Base-by-base conservation (phyloP, 2,888 invertebrate species). In the Halocaridina rubra region DNA sequence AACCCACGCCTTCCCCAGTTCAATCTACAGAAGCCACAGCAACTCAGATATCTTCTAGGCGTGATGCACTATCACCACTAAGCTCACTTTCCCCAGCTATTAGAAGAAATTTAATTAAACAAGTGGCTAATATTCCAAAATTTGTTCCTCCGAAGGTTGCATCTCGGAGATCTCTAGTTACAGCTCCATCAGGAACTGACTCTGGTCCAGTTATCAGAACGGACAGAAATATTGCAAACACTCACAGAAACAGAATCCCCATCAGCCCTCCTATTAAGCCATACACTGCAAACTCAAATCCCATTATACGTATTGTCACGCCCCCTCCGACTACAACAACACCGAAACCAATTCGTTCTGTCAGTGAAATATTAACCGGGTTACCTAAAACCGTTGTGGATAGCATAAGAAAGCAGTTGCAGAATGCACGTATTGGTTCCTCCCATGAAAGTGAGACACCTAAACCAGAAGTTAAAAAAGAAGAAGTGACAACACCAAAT, bases 21-120 rank as follows among this genome's bases (percentile, higher is more conserved):
- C 2, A 53, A 53, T 10, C 16, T 4, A 19, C 16, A 53, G 19
- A 16, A 16, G 19, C 53, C 19, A 53, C 53, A 53, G 53, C 7
- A 53, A 3, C 53, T 3, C 53, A 53, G 53, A 53, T 53, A 4
- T 53, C 53, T 53, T 53, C 53, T 53, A 53, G 53, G 19, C 3
- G 16, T n/a, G 53, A 53, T 10, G 19, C 19, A 53, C 53, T 19
- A n/a, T 53, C 53, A 4, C 53, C 33, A 77, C 64, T 75, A n/a
- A 30, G 64, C 16, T 32, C 64, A n/a, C 81, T 81, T 8, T 81
- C 81, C 53, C 76, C 76, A 7, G 39, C 67, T 16, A 75, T 81
- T 16, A 39, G 76, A 30, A 67, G 64, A 16, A 30, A 75, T 4
- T 69, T 81, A 1, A 39, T 53, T 13, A 27, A 29, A 24, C 81